These are phyloP conservation scores for Keiferia lycopersicella DNA, from an alignment of 2,888 invertebrate genomes.

Conservation along the genomic window DNA sequence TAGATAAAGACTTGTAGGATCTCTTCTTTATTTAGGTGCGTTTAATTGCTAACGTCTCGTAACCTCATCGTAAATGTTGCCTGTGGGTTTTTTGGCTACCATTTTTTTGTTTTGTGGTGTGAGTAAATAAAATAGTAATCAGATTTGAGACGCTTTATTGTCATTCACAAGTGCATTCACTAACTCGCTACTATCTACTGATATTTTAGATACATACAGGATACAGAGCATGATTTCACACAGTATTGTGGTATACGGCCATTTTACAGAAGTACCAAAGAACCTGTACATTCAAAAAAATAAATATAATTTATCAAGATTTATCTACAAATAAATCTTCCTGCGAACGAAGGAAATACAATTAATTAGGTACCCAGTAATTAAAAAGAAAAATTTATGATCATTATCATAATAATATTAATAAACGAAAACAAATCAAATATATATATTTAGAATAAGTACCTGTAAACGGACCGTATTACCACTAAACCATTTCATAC, in stretches of 20 bases:
- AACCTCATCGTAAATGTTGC: too few relatives aligned
- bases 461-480: conserved; percentile 12
- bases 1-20: too few relatives aligned
- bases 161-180: conserved; percentile 77
- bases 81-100: too few relatives aligned
- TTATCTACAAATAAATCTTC: too few relatives aligned
- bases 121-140: conserved; percentile 27
- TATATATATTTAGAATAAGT: not conserved
- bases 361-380: too few relatives aligned
- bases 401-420: not conserved
- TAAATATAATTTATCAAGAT: too few relatives aligned
- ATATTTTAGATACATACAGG: conserved; percentile 40
- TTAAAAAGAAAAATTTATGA: too few relatives aligned
- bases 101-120: not conserved
- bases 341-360: too few relatives aligned
- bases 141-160: conserved; percentile 70
- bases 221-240: conserved; percentile 38
- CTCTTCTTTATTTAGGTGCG: too few relatives aligned
- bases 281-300: too few relatives aligned
- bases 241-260: conserved; percentile 8
- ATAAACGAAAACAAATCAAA: not conserved
- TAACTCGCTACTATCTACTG: conserved; percentile 53
- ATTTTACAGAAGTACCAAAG: not conserved
- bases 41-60: too few relatives aligned
- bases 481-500: conserved; percentile 24